Evolutionary conservation across 2,113 vertebrate genomes (phyloP).

Genomic region (Elephantulus edwardii): DNA sequence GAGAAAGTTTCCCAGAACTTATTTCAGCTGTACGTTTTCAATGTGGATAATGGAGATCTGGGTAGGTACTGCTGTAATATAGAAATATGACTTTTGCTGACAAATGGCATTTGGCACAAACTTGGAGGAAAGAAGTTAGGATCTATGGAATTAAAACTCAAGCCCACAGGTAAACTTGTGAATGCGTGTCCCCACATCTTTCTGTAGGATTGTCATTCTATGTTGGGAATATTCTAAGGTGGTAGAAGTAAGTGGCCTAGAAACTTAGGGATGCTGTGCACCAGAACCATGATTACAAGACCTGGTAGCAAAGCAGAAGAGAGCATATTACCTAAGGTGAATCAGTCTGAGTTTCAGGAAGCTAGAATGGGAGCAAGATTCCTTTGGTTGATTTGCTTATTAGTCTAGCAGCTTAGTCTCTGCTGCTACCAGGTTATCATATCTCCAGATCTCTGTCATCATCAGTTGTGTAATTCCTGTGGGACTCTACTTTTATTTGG

Average conservation of each 20-base stretch:
- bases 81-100: constrained; percentile 86
- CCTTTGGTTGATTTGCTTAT: constrained; percentile 15
- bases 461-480: constrained; percentile 66
- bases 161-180: constrained; percentile 77
- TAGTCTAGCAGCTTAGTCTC: background rate
- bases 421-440: constrained; percentile 1
- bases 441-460: constrained; percentile 63
- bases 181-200: fast-evolving
- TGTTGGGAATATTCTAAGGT: background rate
- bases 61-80: constrained; percentile 88
- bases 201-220: background rate
- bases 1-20: constrained; percentile 68
- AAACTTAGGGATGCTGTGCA: background rate
- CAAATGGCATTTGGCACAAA: constrained; percentile 66
- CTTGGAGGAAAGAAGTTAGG: constrained; percentile 73
- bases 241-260: background rate
- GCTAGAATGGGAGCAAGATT: background rate
- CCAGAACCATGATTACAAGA: background rate
- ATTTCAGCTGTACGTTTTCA: constrained; percentile 84
- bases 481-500: constrained; percentile 72
- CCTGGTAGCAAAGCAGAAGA: background rate
- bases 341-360: background rate
- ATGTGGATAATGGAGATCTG: constrained; percentile 41
- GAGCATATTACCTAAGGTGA: background rate
- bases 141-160: constrained; percentile 73